Conservation (phyloP, 2,888 invertebrate species). For the Eristalis arbustorum region DNA sequence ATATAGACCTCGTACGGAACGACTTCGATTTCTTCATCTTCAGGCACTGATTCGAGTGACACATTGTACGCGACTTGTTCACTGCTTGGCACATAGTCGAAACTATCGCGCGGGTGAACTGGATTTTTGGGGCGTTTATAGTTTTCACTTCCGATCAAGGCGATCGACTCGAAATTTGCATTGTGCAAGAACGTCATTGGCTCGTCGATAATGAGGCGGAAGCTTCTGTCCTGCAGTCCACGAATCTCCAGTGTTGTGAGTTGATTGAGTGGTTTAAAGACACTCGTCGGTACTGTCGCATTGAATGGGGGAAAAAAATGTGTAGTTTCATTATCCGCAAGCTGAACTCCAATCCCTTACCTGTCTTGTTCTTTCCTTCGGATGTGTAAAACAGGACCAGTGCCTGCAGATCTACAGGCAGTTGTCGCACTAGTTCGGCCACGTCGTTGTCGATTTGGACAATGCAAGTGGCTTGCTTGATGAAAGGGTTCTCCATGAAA, state of each 20-base stretch:
- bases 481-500: constrained; percentile 79
- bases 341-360: constrained; percentile 71
- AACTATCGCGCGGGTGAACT: constrained; percentile 77
- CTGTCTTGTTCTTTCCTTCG: constrained; percentile 76
- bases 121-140: constrained; percentile 76
- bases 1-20: constrained; percentile 85
- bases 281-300: constrained; percentile 76
- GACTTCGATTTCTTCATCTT: constrained; percentile 81
- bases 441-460: constrained; percentile 81
- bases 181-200: constrained; percentile 81
- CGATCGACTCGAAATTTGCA: constrained; percentile 82
- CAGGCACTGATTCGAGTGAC: constrained; percentile 72
- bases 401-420: constrained; percentile 82
- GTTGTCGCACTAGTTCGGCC: constrained; percentile 77
- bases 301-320: not conserved
- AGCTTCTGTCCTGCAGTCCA: constrained; percentile 81
- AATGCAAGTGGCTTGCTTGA: constrained; percentile 82
- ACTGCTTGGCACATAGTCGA: constrained; percentile 78
- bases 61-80: constrained; percentile 74
- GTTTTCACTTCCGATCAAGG: constrained; percentile 79
- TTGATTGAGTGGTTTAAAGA: constrained; percentile 77
- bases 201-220: constrained; percentile 81
- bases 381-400: constrained; percentile 83
- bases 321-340: not conserved
- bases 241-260: constrained; percentile 84